Evolutionary conservation across 2,888 invertebrate genomes (phyloP).

Genomic region (Helicoverpa assulta): DNA sequence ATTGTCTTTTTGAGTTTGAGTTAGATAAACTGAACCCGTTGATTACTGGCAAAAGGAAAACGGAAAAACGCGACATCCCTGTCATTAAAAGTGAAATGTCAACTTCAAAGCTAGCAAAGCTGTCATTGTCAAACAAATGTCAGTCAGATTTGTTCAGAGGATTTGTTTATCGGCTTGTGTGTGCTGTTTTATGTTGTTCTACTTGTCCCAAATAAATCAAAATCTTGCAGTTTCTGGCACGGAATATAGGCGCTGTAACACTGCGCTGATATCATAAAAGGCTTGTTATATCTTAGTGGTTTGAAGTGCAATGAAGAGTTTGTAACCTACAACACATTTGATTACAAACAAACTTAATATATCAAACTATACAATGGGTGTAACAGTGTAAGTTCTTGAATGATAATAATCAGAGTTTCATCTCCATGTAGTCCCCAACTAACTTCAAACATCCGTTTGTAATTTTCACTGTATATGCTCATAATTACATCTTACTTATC

Average conservation of each 20-base stretch:
- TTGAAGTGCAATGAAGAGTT: constrained; percentile 13
- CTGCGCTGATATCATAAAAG: neutral
- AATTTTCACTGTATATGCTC: no score
- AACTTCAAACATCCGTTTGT: no score
- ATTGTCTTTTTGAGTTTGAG: no score
- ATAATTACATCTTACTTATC: no score
- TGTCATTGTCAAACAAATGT: neutral
- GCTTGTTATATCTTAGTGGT: neutral
- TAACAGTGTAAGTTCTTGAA: constrained; percentile 89
- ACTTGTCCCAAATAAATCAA: neutral
- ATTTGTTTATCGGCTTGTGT: neutral
- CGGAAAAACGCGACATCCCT: no score
- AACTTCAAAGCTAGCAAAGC: no score
- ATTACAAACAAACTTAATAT: constrained; percentile 17
- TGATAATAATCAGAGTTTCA: neutral
- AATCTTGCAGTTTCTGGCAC: neutral
- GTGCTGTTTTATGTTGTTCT: neutral
- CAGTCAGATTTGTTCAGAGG: neutral
- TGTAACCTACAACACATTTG: constrained; percentile 30
- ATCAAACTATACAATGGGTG: constrained; percentile 87
- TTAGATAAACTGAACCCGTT: no score
- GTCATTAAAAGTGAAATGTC: no score
- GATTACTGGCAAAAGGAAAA: no score
- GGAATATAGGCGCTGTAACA: neutral
- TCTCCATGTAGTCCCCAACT: neutral